Base-by-base conservation (phyloP, 2,888 invertebrate genomes). In the Eustalomyia histrio region DNA sequence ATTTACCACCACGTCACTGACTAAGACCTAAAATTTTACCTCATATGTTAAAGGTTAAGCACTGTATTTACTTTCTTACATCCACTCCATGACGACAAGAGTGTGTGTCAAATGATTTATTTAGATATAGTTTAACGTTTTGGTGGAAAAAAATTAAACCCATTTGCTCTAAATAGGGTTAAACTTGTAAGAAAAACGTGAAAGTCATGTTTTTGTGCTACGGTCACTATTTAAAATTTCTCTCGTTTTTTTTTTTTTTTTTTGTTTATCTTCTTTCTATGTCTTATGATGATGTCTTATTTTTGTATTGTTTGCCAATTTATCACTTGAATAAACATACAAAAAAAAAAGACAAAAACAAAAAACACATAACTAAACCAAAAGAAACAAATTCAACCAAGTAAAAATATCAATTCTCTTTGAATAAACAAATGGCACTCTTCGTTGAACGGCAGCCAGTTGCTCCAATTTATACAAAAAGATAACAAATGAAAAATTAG, bases 301-400 rank as follows among this genome's bases (percentile, higher is more conserved):
- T 50, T 55, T 21, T 29, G 65, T 64, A 58, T 60, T 78, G 17
- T 69, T 61, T 67, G 69, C 71, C 71, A 78, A 81, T 81, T 81
- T 81, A 81, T 75, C 81, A 81, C 78, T 75, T 81, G 74, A 81
- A 35, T 75, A 78, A 74, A 81, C 74, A 81, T 43, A n/a, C 50
- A 12, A 75, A 55, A 71, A 50, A 50, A 47, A 24, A 35, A 10
- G 1, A 39, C 12, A 50, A 39, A 17, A 18, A n/a, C 43, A 12
- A 1, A 68, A 47, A 71, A 53, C 12, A 52, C 21, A 29, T n/a
- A 67, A 35, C 3, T n/a, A 47, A 58, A 35, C 68, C 2, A 35
- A 61, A 58, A 78, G 43, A 65, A 58, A 63, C 29, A 72, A 65
- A 72, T 65, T 67, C 60, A 75, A 71, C 17, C 69, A 75, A 71